phyloP scores from a whole-genome alignment of 2,888 invertebrate species.

The Choristoneura rosaceana region DNA sequence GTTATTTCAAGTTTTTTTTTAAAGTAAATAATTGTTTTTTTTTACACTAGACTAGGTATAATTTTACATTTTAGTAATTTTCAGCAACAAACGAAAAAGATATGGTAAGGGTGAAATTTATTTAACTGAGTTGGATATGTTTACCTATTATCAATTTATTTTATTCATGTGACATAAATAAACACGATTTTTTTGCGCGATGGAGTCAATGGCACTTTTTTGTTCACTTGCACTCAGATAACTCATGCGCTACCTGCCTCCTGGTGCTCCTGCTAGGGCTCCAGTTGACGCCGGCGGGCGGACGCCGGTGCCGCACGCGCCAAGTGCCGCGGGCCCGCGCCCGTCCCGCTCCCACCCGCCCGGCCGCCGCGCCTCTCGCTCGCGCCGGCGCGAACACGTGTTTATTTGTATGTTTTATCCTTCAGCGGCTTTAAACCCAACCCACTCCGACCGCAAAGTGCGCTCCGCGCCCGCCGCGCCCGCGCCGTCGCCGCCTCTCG shows the following conservation, averaged over 20 bases:
- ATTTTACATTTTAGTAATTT: too few species aligned
- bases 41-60: too few species aligned
- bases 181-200: not conserved
- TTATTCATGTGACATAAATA: not conserved
- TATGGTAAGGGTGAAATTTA: too few species aligned
- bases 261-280: constrained; percentile 14
- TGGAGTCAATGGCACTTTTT: constrained; percentile 7
- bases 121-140: too few species aligned
- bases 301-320: constrained; percentile 67
- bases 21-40: too few species aligned
- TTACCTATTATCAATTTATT: not conserved
- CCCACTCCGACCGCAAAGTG: constrained; percentile 89
- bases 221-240: constrained; percentile 26
- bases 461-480: constrained; percentile 86
- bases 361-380: constrained; percentile 76
- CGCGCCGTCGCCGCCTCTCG: constrained; percentile 80
- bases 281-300: constrained; percentile 53
- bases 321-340: constrained; percentile 79
- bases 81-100: too few species aligned
- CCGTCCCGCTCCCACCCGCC: constrained; percentile 76
- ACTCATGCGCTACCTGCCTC: constrained; percentile 5
- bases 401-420: constrained; percentile 87
- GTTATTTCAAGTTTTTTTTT: too few species aligned
- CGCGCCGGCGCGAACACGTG: constrained; percentile 87
- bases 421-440: constrained; percentile 88